Evolutionary conservation across 1,140 invertebrate genomes (phyloP).

Genomic region (Anastrepha ludens): DNA sequence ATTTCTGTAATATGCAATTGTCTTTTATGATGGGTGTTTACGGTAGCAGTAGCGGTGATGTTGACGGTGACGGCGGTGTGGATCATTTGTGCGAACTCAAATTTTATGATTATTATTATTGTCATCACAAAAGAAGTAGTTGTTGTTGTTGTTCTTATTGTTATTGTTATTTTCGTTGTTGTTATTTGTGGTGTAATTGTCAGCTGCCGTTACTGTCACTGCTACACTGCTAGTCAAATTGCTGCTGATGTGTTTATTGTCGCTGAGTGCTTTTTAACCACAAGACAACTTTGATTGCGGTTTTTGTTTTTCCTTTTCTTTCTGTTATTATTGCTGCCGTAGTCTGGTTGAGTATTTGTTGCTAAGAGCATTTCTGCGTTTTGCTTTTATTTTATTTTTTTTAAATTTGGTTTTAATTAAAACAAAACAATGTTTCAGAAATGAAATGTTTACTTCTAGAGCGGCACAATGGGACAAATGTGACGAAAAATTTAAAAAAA

Average conservation of each 20-base stretch:
- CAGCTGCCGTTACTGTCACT: neutral
- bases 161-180: neutral
- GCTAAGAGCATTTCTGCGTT: slow-evolving; percentile 5
- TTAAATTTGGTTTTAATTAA: neutral
- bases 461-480: neutral
- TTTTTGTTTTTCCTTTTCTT: neutral
- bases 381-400: neutral
- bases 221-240: neutral
- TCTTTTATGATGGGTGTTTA: too few relatives aligned
- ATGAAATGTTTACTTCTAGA: neutral
- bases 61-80: neutral
- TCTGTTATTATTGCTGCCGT: too few relatives aligned
- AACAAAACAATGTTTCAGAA: neutral
- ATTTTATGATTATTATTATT: slow-evolving; percentile 30
- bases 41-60: too few relatives aligned
- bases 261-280: slow-evolving; percentile 6
- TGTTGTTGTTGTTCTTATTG: neutral
- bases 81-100: slow-evolving; percentile 22
- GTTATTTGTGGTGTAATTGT: too few relatives aligned
- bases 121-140: neutral
- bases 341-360: neutral
- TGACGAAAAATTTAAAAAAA: neutral
- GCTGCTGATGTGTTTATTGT: slow-evolving; percentile 11
- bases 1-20: too few relatives aligned
- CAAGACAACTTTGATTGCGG: slow-evolving; percentile 19